These are phyloP conservation scores for Microdon myrmicae DNA, from an alignment of 2,888 invertebrate species.

Conservation along the genomic window DNA sequence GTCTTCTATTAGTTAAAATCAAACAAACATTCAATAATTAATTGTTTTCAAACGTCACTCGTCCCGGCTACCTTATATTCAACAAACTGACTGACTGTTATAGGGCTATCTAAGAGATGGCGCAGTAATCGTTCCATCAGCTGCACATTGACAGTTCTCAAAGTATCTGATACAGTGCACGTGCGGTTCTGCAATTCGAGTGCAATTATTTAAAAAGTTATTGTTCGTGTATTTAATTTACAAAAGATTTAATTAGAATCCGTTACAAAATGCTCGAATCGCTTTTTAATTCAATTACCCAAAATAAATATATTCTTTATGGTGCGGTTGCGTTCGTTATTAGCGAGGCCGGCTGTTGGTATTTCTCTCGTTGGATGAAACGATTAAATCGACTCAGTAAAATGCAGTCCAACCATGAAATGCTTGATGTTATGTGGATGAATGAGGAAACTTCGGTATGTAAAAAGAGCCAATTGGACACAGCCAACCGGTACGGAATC, in stretches of 20 bases:
- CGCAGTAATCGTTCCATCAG: slow-evolving; percentile 15
- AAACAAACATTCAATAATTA: too few relatives aligned
- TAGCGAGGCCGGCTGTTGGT: slow-evolving; percentile 26
- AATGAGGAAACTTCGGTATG: slow-evolving; percentile 28
- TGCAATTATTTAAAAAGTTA: slow-evolving; percentile 22
- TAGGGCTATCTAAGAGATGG: too few relatives aligned
- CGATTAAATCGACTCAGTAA: slow-evolving; percentile 13
- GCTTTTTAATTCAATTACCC: too few relatives aligned
- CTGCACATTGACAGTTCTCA: slow-evolving; percentile 30
- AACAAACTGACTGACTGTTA: too few relatives aligned
- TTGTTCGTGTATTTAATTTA: not conserved
- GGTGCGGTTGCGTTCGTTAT: slow-evolving; percentile 17
- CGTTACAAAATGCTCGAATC: slow-evolving; percentile 15
- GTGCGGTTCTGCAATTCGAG: slow-evolving; percentile 43
- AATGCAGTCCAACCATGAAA: slow-evolving; percentile 11
- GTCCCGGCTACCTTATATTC: too few relatives aligned
- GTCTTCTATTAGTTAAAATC: too few relatives aligned
- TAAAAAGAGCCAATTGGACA: too few relatives aligned
- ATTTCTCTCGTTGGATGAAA: slow-evolving; percentile 11
- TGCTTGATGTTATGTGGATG: slow-evolving; percentile 34
- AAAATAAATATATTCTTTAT: slow-evolving; percentile 16
- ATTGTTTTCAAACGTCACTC: too few relatives aligned
- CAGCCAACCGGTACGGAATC: slow-evolving; percentile 16
- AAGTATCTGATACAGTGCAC: slow-evolving; percentile 35
- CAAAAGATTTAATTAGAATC: not conserved